Evolutionary conservation across 2,888 invertebrate species (phyloP), one percentile per base, ranked within the genome.

Genomic region (Lasioglossum morio): DNA sequence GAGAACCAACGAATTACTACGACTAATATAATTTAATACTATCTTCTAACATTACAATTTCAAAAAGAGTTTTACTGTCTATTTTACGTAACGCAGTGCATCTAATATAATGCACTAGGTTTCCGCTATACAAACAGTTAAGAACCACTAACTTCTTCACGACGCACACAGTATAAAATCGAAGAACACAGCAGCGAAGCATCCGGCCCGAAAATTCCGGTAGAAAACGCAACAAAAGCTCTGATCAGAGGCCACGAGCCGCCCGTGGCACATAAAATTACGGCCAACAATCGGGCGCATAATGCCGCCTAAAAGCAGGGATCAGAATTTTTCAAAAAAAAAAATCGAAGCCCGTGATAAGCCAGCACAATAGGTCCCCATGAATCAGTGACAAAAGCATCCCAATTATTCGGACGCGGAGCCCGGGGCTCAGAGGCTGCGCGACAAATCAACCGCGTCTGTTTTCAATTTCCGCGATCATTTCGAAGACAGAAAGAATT

Each of bases 381-480:
- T 27, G 30, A 72, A 30, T 27, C 72, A 19, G 27, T 46, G 27
- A 72, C 23, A 48, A 72, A 30, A 27, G 16, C 46, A 48, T 72
- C 30, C 19, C 19, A 72, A 43, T 43, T 72, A 43, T 30, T 27
- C 46, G 27, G 19, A 46, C 5, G 27, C 5, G 60, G 27, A 60
- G 27, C 4, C 0, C 60, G 27, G 27, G 27, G 60, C n/a, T 27
- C 27, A n/a, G 27, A n/a, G n/a, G n/a, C 16, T 27, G n/a, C 53
- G 27, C 63, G 43, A 30, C 57, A 27, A 76, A 76, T 46, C 57
- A 27, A 16, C 34, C 46, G 30, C 57, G 40, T 60, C 60, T 60
- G 60, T 60, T 60, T 60, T 60, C 27, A 60, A 60, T 60, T 60
- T 60, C 57, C 57, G n/a, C 57, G n/a, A 57, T 57, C 27, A 14